Conservation (phyloP, 1,140 invertebrate species). For the Brachionus paranguensis region DNA sequence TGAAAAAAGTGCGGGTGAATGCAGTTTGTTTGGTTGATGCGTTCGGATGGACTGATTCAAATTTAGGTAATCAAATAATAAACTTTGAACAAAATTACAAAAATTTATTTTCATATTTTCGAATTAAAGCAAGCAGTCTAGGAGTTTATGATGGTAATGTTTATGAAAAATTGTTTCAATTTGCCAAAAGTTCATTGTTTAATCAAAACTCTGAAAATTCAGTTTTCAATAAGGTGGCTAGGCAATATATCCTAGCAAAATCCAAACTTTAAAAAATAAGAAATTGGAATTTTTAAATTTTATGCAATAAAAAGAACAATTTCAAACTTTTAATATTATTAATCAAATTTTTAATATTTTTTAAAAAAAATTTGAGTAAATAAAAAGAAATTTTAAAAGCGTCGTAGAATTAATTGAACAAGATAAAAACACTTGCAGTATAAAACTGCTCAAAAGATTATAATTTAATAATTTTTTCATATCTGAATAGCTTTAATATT, state of each 20-base stretch:
- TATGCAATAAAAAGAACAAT: too few species aligned
- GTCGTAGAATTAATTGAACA: too few species aligned
- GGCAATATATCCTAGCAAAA: background rate
- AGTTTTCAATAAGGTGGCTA: background rate
- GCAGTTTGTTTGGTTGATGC: constrained; percentile 19
- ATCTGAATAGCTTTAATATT: too few species aligned
- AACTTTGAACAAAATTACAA: background rate
- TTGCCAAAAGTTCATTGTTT: constrained; percentile 74
- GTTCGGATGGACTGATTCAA: constrained; percentile 28
- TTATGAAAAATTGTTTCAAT: constrained; percentile 77
- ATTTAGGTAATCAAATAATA: background rate
- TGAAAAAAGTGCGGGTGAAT: constrained; percentile 27
- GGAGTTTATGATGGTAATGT: constrained; percentile 84
- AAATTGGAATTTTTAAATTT: background rate
- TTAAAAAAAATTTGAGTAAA: background rate
- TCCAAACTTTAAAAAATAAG: background rate
- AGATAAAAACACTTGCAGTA: too few species aligned
- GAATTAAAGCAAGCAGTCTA: constrained; percentile 63
- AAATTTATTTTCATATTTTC: background rate
- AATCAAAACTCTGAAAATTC: constrained; percentile 63
- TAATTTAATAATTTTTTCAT: too few species aligned
- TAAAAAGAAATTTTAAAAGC: background rate
- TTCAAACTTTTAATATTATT: too few species aligned
- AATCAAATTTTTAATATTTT: too few species aligned
- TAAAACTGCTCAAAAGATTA: too few species aligned